Evolutionary conservation across 2,113 vertebrate genomes (phyloP), one percentile per base, ranked within the genome.

Genomic region (Saguinus imperator): DNA sequence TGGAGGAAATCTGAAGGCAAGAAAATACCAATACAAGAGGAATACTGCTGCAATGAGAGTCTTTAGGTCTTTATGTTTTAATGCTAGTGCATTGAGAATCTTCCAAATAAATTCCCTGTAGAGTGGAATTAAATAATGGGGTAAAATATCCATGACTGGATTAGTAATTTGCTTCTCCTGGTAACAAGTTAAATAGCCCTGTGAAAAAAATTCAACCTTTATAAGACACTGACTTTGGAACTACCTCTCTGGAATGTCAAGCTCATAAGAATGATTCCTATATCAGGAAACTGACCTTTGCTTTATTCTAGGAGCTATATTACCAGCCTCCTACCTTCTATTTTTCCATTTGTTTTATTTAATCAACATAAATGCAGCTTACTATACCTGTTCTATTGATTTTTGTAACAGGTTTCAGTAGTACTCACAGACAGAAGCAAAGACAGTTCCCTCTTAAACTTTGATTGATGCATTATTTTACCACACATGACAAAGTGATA

Each of bases 391-490:
- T 87, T 94, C 9, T 98, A 98, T 98, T 98, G 98, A 98, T 98
- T 98, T 98, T 96, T 73, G 29, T 92, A 97, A 79, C 66, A 98
- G 96, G 96, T 98, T 98, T 98, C 93, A 97, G 85, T 66, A 92
- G 83, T 95, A 97, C 72, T 61, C 95, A 55, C 70, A 97, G 98
- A 98, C 94, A 91, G 86, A 98, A 98, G 95, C 6, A 5, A n/a
- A 97, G 94, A 89, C 80, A 95, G n/a, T 84, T 96, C 68, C 89
- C 32, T 98, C 87, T 98, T 98, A 94, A 93, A 82, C 87, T 96
- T 97, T 99, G 98, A 98, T 97, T 98, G 98, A 99, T 99, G 95
- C 20, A 79, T 98, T 98, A 97, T 98, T 98, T 98, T 98, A 98
- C 72, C 50, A 45, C 97, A 88, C 84, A 87, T 98, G 98, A 98